These are phyloP conservation scores for Pteromalus puparum DNA, from an alignment of 1,140 invertebrate species.

Conservation along the genomic window DNA sequence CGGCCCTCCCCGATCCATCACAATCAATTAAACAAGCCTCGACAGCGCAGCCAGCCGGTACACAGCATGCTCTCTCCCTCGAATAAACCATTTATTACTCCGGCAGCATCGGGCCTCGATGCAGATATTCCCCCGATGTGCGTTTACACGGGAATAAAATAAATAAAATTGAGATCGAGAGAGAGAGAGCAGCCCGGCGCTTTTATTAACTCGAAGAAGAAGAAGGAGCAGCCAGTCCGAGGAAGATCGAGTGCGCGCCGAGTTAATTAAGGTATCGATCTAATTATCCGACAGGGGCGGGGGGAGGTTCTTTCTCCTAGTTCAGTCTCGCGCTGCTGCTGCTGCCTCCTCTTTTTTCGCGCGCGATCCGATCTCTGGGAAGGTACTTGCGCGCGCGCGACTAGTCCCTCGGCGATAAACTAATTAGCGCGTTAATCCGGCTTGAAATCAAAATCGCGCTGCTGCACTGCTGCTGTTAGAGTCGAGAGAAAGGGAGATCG, in stretches of 20 bases:
- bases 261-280: conserved; percentile 36
- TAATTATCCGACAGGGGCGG: conserved; percentile 14
- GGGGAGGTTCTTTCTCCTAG: background rate
- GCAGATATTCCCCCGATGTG: background rate
- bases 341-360: background rate
- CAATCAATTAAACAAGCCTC: background rate
- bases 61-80: background rate
- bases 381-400: background rate
- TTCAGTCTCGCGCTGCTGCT: background rate
- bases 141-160: background rate
- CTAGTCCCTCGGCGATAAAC: conserved; percentile 25
- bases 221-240: background rate
- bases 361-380: background rate
- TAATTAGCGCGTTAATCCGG: conserved; percentile 42
- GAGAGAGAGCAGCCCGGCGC: background rate
- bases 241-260: background rate
- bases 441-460: conserved; percentile 35
- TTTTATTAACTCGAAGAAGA: conserved; percentile 5
- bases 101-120: background rate
- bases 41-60: too few relatives aligned
- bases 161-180: background rate
- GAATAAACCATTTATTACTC: conserved; percentile 3
- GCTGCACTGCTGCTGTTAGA: too few relatives aligned
- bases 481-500: background rate
- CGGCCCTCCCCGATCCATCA: background rate